Base-by-base conservation (phyloP, 2,113 vertebrate genomes). In the Nicator chloris region DNA sequence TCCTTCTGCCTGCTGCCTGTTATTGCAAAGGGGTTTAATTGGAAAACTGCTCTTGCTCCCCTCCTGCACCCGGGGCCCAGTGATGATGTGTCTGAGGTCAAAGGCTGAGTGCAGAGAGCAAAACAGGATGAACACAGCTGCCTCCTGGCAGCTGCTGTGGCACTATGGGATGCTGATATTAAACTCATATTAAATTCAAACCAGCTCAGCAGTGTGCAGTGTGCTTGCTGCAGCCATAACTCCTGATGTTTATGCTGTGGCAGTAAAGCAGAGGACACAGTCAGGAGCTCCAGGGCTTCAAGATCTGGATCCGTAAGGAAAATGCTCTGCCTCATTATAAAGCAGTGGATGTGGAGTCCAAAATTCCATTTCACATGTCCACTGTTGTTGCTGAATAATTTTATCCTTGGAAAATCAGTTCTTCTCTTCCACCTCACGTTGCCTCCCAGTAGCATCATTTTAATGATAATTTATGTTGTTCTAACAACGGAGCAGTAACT, bases 151-250 rank as follows among this genome's bases (percentile, higher is more conserved):
- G 75, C 40, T 51, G 69, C 79, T 26, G 21, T 11, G 56, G 89
- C 86, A 13, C 66, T 20, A 0, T 16, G 63, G 69, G 82, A 57
- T 82, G 71, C 76, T 88, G 54, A 79, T 66, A 70, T 82, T 31
- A 56, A 82, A 84, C 72, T 78, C 37, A 18, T n/a, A 42, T 59
- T 75, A 12, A 71, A 92, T 82, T 86, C 90, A 86, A 45, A 82
- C 61, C 49, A 68, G 83, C 93, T 92, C 95, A 91, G 95, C 86
- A 78, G 21, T 15, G 73, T 69, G 88, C 77, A 40, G 66, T 2
- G 49, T 47, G 65, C 89, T 57, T 57, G 80, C 92, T 92, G 83
- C 95, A 94, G 0, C 83, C 61, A 12, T 79, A 82, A 82, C 89
- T 92, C 70, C 75, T 7, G 14, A 3, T 82, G 39, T 88, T 91